Conservation (phyloP, 2,797 vertebrate genomes). For the Rhincodon typus region DNA sequence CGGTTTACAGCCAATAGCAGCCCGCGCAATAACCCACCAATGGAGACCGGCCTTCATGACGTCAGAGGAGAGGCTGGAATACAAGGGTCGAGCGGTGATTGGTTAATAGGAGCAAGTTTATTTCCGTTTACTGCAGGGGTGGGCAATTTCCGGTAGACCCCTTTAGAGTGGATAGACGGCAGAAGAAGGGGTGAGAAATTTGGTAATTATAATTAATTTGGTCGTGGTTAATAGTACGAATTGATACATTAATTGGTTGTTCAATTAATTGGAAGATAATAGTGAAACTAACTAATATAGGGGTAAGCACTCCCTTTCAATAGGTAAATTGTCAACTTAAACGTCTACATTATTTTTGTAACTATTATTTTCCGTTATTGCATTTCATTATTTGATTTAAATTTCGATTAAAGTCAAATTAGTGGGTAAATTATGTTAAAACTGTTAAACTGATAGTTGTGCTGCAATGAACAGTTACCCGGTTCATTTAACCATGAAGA, state of each 20-base stretch:
- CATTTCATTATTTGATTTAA: neutral
- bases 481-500: neutral
- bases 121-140: neutral
- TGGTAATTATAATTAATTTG: neutral
- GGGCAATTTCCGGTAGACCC: conserved; percentile 1
- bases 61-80: neutral
- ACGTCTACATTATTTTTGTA: neutral
- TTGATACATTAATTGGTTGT: neutral
- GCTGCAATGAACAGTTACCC: neutral
- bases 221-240: neutral
- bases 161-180: neutral
- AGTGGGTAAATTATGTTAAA: neutral
- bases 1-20: conserved; percentile 15
- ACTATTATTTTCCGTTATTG: neutral
- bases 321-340: neutral
- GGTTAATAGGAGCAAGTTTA: neutral
- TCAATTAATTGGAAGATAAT: neutral
- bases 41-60: neutral
- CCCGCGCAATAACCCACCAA: neutral
- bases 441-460: neutral
- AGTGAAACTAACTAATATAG: no score
- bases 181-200: neutral
- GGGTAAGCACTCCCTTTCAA: no score
- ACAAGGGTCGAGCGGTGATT: neutral
- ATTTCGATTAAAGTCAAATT: neutral